Conservation (phyloP, 2,113 vertebrate species). For the Pollachius pollachius region DNA sequence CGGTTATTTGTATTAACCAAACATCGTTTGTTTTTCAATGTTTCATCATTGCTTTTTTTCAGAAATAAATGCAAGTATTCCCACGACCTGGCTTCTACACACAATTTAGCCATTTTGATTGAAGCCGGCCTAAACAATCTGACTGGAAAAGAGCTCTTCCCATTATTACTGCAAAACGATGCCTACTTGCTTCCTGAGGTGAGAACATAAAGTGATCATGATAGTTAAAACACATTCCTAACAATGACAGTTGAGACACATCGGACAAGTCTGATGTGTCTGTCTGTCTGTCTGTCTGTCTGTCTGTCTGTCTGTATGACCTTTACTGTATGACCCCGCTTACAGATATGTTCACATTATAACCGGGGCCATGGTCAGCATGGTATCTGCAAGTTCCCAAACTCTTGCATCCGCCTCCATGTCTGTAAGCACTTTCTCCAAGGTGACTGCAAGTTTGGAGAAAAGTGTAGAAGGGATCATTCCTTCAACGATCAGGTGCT, state of each 20-base stretch:
- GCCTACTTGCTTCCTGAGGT: slow-evolving; percentile 74
- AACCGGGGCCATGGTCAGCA: slow-evolving; percentile 67
- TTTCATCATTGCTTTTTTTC: slow-evolving; percentile 3
- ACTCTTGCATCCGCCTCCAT: slow-evolving; percentile 68
- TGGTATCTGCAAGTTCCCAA: slow-evolving; percentile 62
- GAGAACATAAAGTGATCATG: neutral
- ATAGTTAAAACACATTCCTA: neutral
- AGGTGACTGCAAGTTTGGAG: slow-evolving; percentile 68
- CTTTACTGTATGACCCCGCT: too few relatives aligned
- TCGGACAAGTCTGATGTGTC: neutral
- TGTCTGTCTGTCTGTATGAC: neutral
- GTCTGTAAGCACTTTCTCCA: slow-evolving; percentile 70
- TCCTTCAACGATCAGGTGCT: slow-evolving; percentile 15
- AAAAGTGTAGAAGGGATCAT: slow-evolving; percentile 62
- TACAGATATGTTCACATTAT: slow-evolving; percentile 73
- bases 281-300: too few relatives aligned
- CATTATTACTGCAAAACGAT: slow-evolving; percentile 75
- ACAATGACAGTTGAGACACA: neutral
- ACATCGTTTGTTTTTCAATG: neutral
- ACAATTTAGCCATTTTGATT: slow-evolving; percentile 54
- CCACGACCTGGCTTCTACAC: slow-evolving; percentile 44
- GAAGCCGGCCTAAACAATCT: slow-evolving; percentile 41
- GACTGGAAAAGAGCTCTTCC: slow-evolving; percentile 62
- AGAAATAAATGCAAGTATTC: slow-evolving; percentile 68
- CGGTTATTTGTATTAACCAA: neutral